Percentiles rank a stretch among this genome's conserved stretches.
Conservation (phyloP, 1,140 invertebrate genomes). For the Cotesia glomerata region DNA sequence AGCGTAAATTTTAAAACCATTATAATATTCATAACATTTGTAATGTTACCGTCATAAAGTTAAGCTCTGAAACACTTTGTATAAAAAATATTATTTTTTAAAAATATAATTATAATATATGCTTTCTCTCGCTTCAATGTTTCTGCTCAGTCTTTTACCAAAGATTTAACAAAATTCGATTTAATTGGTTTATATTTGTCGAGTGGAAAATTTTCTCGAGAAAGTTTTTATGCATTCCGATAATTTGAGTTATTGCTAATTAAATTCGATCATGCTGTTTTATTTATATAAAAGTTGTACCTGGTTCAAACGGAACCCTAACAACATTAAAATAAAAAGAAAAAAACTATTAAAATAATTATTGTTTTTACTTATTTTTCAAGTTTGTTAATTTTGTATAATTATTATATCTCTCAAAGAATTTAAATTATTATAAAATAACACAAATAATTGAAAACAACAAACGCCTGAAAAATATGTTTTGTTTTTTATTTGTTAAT, state of each 20-base stretch:
- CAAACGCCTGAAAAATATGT: background rate
- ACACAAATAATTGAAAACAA: too few relatives aligned
- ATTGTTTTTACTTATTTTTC: background rate
- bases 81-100: too few relatives aligned
- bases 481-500: too few relatives aligned
- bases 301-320: slow-evolving; percentile 51
- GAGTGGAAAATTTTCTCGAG: background rate
- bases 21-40: too few relatives aligned
- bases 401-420: background rate
- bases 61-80: too few relatives aligned
- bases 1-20: too few relatives aligned
- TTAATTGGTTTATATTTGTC: slow-evolving; percentile 45
- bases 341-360: slow-evolving; percentile 8
- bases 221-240: background rate
- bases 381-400: background rate
- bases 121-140: slow-evolving; percentile 36
- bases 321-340: slow-evolving; percentile 53
- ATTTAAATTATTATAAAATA: too few relatives aligned
- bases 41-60: too few relatives aligned
- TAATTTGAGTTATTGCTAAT: background rate
- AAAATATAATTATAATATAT: background rate
- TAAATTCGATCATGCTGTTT: background rate
- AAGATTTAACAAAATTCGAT: slow-evolving; percentile 43
- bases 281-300: slow-evolving; percentile 49
- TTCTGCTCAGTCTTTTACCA: slow-evolving; percentile 45